A percentile compares a stretch with the other conserved stretches of the same genome.
Evolutionary conservation across 2,888 invertebrate genomes (phyloP).

Genomic region (Cepaea hortensis): DNA sequence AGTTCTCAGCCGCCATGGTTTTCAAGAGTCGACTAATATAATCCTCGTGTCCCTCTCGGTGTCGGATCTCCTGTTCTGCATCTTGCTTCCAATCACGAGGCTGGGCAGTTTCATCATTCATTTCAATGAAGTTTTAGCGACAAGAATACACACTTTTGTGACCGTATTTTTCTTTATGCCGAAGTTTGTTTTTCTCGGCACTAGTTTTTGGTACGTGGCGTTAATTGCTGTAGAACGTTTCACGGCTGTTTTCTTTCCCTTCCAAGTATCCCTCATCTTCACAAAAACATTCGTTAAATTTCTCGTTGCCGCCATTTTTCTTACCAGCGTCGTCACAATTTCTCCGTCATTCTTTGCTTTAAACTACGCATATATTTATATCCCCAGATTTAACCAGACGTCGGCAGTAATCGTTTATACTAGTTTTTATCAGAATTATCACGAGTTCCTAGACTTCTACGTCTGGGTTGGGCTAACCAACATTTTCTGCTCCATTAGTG

Average conservation of each 20-base stretch:
- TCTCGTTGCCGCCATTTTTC: background rate
- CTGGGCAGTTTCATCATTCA: conserved; percentile 4
- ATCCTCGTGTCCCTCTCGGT: conserved; percentile 15
- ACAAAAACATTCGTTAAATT: background rate
- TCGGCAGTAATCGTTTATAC: conserved; percentile 9
- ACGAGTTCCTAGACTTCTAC: conserved; percentile 10
- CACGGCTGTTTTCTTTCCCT: conserved; percentile 21
- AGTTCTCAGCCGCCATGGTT: conserved; percentile 18
- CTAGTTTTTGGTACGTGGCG: conserved; percentile 15
- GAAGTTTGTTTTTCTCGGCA: conserved; percentile 28
- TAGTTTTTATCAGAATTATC: background rate
- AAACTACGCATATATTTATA: background rate
- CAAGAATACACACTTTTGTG: background rate
- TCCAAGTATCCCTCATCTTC: conserved; percentile 21
- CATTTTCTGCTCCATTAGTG: conserved; percentile 27
- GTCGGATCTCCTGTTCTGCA: conserved; percentile 13
- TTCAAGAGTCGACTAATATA: conserved; percentile 26
- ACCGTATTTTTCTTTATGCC: conserved; percentile 26
- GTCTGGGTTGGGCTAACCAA: conserved; percentile 31
- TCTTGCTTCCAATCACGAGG: conserved; percentile 9
- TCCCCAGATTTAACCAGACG: background rate
- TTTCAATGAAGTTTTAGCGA: background rate
- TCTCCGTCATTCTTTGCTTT: conserved; percentile 29
- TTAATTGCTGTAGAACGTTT: conserved; percentile 23
- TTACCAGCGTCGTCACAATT: background rate